Percentiles rank a stretch among this genome's conserved stretches.
Evolutionary conservation across 1,140 invertebrate species (phyloP).

Genomic region (Macrobrachium rosenbergii): DNA sequence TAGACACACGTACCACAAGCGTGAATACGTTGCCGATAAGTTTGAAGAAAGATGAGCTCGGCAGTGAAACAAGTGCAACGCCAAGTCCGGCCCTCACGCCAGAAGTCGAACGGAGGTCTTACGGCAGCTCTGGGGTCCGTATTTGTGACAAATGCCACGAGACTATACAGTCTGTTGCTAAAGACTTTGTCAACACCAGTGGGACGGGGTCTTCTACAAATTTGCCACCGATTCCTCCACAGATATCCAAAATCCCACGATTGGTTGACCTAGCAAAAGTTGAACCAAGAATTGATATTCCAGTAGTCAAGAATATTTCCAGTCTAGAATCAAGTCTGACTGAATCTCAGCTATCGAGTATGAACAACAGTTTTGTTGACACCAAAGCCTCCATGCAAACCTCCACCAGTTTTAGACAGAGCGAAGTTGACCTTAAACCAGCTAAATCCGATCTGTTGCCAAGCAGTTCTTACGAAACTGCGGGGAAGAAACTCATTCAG

Average conservation of each 20-base stretch:
- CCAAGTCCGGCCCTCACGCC: constrained; percentile 72
- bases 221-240: constrained; percentile 61
- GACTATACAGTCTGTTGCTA: constrained; percentile 74
- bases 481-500: background rate
- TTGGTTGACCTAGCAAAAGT: constrained; percentile 62
- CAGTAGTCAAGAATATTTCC: background rate
- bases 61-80: constrained; percentile 68
- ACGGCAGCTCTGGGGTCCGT: constrained; percentile 71
- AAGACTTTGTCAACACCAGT: constrained; percentile 70
- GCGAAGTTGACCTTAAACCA: background rate
- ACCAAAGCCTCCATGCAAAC: background rate
- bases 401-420: background rate
- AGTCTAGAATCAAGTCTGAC: constrained; percentile 36
- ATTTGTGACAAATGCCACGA: constrained; percentile 79
- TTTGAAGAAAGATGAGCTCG: constrained; percentile 70
- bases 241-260: constrained; percentile 65
- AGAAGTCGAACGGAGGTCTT: constrained; percentile 59
- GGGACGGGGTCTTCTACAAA: constrained; percentile 41
- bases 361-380: constrained; percentile 32
- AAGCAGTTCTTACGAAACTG: background rate
- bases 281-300: constrained; percentile 43
- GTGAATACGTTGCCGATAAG: constrained; percentile 52
- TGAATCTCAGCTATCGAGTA: constrained; percentile 32
- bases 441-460: background rate
- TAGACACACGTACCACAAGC: constrained; percentile 33